Evolutionary conservation across 2,113 vertebrate genomes (phyloP).

Genomic region (Osmerus eperlanus): DNA sequence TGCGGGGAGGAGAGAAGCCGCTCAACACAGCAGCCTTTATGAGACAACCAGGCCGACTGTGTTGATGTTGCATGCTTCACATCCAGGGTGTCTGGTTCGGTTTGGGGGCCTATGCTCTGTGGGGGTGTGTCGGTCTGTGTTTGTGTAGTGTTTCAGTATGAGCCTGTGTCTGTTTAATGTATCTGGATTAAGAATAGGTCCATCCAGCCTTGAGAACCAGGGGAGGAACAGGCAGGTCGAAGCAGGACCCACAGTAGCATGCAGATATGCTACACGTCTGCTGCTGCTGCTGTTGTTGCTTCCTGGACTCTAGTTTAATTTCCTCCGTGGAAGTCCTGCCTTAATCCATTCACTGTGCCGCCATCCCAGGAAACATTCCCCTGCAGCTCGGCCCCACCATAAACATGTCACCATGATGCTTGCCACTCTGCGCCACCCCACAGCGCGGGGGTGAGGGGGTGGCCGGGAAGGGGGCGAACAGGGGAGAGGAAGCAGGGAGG

Average conservation of each 20-base stretch:
- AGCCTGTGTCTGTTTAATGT: constrained; percentile 17
- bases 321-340: constrained; percentile 67
- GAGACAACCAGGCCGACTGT: constrained; percentile 24
- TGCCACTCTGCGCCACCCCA: constrained; percentile 89
- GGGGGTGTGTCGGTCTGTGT: constrained; percentile 12
- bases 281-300: not conserved
- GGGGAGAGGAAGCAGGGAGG: constrained; percentile 80
- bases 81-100: constrained; percentile 3
- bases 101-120: not conserved
- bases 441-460: constrained; percentile 81
- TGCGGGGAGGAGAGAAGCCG: constrained; percentile 28
- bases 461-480: constrained; percentile 80
- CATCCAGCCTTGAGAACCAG: not conserved
- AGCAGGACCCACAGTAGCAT: not conserved
- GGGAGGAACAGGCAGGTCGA: not conserved
- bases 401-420: constrained; percentile 98
- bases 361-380: constrained; percentile 69
- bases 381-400: constrained; percentile 79
- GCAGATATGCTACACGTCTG: constrained; percentile 17
- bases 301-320: constrained; percentile 63
- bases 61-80: constrained; percentile 8
- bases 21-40: constrained; percentile 16
- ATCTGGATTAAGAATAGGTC: too few species aligned
- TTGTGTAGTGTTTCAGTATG: not conserved
- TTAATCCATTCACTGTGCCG: constrained; percentile 77